Evolutionary conservation across 2,113 vertebrate genomes (phyloP).

Genomic region (Callipepla californica): DNA sequence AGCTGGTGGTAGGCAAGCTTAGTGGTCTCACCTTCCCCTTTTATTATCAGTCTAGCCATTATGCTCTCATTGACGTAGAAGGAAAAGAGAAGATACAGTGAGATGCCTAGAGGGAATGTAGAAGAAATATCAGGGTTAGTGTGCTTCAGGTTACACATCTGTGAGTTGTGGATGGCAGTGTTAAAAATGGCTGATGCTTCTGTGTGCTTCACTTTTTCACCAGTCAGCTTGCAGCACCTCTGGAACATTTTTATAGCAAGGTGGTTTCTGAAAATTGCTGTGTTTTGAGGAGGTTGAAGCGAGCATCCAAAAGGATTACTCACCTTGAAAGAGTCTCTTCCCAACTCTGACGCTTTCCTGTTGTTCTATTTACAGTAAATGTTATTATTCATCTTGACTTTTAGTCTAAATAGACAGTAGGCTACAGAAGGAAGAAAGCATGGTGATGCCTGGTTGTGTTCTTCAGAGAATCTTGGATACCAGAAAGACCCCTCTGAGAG

Average conservation of each 20-base stretch:
- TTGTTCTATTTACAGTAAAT: conserved; percentile 57
- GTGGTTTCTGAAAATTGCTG: background rate
- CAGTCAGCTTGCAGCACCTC: background rate
- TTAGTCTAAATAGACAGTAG: background rate
- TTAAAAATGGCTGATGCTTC: background rate
- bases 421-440: background rate
- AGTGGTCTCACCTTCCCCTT: background rate
- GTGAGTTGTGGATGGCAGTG: background rate
- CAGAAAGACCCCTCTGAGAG: background rate
- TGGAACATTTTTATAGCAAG: background rate
- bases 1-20: background rate
- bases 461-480: background rate
- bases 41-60: background rate
- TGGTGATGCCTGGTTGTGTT: background rate
- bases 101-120: background rate
- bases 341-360: background rate
- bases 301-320: background rate
- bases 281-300: background rate
- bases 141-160: background rate
- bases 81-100: background rate
- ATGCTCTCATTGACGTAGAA: background rate
- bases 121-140: background rate
- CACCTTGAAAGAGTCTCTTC: background rate
- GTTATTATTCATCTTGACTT: conserved; percentile 48
- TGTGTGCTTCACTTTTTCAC: background rate